Conservation (phyloP, 2,888 invertebrate species). For the Nymphalis c-album region DNA sequence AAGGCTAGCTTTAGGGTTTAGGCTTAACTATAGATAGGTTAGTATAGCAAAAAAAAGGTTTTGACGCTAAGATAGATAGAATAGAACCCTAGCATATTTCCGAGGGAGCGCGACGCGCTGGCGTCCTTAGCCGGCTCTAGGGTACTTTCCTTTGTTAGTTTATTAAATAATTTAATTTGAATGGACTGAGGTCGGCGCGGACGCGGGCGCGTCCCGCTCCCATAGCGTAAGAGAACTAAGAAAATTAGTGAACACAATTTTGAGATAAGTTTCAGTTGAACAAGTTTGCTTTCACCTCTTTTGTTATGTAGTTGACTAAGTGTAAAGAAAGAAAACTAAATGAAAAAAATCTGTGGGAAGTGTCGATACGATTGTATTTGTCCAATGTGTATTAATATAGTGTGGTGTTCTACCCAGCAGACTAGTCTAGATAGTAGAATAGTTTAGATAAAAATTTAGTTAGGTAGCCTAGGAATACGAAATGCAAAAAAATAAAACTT, state of each 20-base stretch:
- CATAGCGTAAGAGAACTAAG: conserved; percentile 57
- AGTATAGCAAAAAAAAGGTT: conserved; percentile 77
- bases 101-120: conserved; percentile 53
- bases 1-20: conserved; percentile 70
- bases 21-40: conserved; percentile 79
- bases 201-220: conserved; percentile 52
- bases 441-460: conserved; percentile 81
- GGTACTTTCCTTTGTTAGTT: conserved; percentile 80
- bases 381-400: conserved; percentile 81
- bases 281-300: conserved; percentile 80
- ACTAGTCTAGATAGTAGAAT: conserved; percentile 82
- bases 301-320: conserved; percentile 81
- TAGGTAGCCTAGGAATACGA: conserved; percentile 82
- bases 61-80: conserved; percentile 78
- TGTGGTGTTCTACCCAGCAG: conserved; percentile 80
- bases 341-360: conserved; percentile 70
- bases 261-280: conserved; percentile 76
- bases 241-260: conserved; percentile 74
- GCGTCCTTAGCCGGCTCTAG: conserved; percentile 62
- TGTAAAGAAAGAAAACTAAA: conserved; percentile 77
- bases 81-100: conserved; percentile 72
- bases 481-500: conserved; percentile 81
- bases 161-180: conserved; percentile 81
- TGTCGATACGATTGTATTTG: conserved; percentile 78
- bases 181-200: conserved; percentile 72